Evolutionary conservation across 2,888 invertebrate species (phyloP), one percentile per base, ranked within the genome.

Genomic region (Hemistola chrysoprasaria): DNA sequence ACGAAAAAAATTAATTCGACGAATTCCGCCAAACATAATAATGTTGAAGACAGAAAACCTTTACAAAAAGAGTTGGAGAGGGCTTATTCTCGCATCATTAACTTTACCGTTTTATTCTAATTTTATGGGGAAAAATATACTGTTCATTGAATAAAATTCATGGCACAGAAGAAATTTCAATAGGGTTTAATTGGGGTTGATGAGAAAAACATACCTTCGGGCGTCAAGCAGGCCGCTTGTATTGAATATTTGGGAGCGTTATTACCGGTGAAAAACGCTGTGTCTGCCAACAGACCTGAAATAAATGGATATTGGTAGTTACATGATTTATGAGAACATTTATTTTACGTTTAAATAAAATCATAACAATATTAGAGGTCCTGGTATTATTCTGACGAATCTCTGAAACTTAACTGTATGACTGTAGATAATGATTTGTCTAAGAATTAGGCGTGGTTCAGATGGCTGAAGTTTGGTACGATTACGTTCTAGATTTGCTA

Each of bases 241-340:
- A 92, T 78, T 0, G 92, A 92, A 65, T 91, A 90, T 59, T 90
- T 90, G 0, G 92, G 92, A 0, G 91, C 90, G 57, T 87, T 91
- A 63, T 92, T 92, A 38, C 92, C 92, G 0, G 92, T 92, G 57
- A 92, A 92, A 63, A 84, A 91, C 1, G 90, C 91, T 0, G 92
- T 93, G 53, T 93, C 92, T 0, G 92, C 78, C 22, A 90, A 67
- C 6, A 92, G 59, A 26, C 90, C 89, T 90, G 54, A 5, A 71
- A 75, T 20, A 49, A 55, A 40, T 5, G 21, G 24, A 5, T 32
- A 34, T 46, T 20, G 27, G 27, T 7, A 5, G 11, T 16, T 11
- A 25, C n/a, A 25, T 2, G 8, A 8, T 10, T 16, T 33, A 25
- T 24, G 6, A 33, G 11, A 8, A 52, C 47, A 16, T 16, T 16